Evolutionary conservation across 2,888 invertebrate species (phyloP).

Genomic region (Harpagoxenus sublaevis): DNA sequence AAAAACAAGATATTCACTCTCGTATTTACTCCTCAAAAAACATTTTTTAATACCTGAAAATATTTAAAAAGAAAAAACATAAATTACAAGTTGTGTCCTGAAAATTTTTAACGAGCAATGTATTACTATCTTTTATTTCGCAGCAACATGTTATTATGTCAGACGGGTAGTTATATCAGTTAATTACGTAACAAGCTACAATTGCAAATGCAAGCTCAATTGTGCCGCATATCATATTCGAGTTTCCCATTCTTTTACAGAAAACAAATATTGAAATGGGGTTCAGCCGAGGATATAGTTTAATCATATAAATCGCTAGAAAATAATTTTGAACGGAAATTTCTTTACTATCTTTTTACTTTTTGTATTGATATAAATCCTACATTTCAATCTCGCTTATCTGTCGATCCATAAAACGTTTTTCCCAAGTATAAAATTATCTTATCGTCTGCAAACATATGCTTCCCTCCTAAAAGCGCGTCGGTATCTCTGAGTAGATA

Average conservation of each 20-base stretch:
- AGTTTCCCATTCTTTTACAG: background rate
- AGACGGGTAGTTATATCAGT: background rate
- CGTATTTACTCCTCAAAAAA: background rate
- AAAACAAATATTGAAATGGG: conserved; percentile 1
- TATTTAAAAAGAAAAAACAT: background rate
- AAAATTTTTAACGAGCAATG: conserved; percentile 6
- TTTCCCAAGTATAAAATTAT: conserved; percentile 54
- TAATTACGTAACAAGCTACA: conserved; percentile 24
- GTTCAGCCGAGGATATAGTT: background rate
- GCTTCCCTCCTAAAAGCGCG: conserved; percentile 49
- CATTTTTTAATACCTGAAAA: background rate
- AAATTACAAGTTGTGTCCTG: background rate
- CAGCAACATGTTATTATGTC: background rate
- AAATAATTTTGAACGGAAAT: background rate
- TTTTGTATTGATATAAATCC: background rate
- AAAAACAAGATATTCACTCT: background rate
- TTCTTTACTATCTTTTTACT: background rate
- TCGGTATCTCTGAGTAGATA: conserved; percentile 55
- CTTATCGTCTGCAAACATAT: conserved; percentile 59
- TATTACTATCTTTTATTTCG: background rate
- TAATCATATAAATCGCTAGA: background rate
- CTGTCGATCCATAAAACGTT: conserved; percentile 41
- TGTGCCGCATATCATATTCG: background rate
- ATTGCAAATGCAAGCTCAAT: background rate
- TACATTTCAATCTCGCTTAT: conserved; percentile 34